phyloP scores from a whole-genome alignment of 1,140 invertebrate genomes.

The Euura saliciscinereae region DNA sequence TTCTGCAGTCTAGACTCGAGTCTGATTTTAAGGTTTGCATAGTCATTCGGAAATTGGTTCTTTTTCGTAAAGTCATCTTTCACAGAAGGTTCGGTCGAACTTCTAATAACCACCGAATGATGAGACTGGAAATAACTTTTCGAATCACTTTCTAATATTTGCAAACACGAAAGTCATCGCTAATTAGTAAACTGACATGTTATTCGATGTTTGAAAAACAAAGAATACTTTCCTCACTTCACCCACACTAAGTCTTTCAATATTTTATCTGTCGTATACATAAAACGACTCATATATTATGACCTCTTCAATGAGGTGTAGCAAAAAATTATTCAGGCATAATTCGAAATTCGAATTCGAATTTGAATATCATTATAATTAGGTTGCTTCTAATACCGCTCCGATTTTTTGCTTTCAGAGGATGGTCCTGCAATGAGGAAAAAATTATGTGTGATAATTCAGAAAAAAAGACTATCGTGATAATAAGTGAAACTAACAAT shows the following conservation, averaged over 20 bases:
- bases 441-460: no score
- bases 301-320: no score
- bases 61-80: constrained; percentile 35
- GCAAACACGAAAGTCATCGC: constrained; percentile 20
- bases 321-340: no score
- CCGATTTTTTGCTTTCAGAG: no score
- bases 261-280: background rate
- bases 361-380: no score
- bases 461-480: no score
- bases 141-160: constrained; percentile 11
- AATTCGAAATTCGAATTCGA: no score
- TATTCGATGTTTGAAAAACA: background rate
- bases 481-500: no score
- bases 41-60: constrained; percentile 41
- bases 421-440: no score
- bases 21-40: constrained; percentile 25
- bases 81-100: constrained; percentile 26
- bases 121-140: background rate
- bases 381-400: no score
- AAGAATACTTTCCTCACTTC: background rate
- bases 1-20: constrained; percentile 21
- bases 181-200: constrained; percentile 17
- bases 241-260: background rate
- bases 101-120: constrained; percentile 8
- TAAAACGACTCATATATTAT: background rate